A percentile compares a stretch with the other conserved stretches of the same genome.
Evolutionary conservation across 1,140 invertebrate genomes (phyloP).

Genomic region (Acromyrmex echinatior): DNA sequence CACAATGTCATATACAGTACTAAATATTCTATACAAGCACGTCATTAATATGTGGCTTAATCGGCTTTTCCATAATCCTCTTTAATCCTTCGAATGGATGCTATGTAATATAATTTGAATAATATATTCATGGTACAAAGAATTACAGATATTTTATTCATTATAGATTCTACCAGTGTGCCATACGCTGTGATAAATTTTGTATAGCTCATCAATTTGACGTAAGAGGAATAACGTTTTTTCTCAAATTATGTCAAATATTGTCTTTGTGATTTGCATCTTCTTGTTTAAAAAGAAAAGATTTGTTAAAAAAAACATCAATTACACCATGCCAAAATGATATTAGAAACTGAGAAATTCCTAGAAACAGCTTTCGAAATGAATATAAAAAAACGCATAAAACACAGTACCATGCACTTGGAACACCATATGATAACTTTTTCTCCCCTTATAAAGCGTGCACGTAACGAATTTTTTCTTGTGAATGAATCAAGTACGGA

Average conservation of each 20-base stretch:
- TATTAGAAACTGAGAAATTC: not conserved
- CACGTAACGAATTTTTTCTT: not conserved
- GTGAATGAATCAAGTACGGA: not conserved
- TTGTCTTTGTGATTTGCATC: constrained; percentile 22
- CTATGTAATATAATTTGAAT: constrained; percentile 33
- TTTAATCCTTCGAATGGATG: constrained; percentile 12
- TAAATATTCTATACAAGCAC: not conserved
- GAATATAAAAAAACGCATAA: not conserved
- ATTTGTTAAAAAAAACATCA: constrained; percentile 2
- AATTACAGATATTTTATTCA: not conserved
- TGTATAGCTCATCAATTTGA: not conserved
- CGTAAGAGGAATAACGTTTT: not conserved
- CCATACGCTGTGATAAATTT: not conserved
- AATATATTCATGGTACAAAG: not conserved
- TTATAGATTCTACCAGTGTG: not conserved
- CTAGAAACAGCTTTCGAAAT: not conserved
- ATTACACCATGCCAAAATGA: constrained; percentile 9
- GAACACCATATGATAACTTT: constrained; percentile 38
- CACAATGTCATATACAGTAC: not conserved
- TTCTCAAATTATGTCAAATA: not conserved
- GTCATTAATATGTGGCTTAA: not conserved
- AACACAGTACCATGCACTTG: not conserved
- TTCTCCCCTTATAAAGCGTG: not conserved
- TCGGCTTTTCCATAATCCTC: constrained; percentile 30
- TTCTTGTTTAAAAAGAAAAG: constrained; percentile 35